Conservation (phyloP, 2,113 vertebrate species). For the human region DNA sequence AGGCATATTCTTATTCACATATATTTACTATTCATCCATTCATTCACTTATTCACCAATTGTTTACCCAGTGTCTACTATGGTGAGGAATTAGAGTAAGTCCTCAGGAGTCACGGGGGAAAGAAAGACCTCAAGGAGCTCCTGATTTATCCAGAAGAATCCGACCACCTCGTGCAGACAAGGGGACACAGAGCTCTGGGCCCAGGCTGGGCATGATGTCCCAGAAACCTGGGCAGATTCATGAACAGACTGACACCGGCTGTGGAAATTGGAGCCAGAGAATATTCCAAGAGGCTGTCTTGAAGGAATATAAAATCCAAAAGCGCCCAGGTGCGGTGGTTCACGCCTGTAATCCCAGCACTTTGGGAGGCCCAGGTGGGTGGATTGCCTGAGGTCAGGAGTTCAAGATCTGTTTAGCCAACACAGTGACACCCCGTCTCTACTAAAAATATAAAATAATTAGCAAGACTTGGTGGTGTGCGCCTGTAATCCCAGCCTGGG, state of each 20-base stretch:
- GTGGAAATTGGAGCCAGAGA: neutral
- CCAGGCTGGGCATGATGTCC: neutral
- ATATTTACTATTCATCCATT: neutral
- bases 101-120: neutral
- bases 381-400: too few relatives aligned
- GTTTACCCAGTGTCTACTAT: neutral
- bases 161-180: neutral
- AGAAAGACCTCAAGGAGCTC: neutral
- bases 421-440: too few relatives aligned
- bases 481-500: too few relatives aligned
- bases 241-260: neutral
- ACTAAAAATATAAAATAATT: too few relatives aligned
- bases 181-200: neutral
- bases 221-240: neutral
- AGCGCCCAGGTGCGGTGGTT: too few relatives aligned
- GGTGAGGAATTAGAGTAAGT: neutral
- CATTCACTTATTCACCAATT: neutral
- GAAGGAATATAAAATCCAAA: neutral
- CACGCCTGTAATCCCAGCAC: too few relatives aligned
- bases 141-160: neutral
- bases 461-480: too few relatives aligned
- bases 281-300: neutral
- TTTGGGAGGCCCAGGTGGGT: too few relatives aligned
- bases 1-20: neutral
- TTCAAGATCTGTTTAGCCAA: too few relatives aligned